Evolutionary conservation across 1,140 invertebrate species (phyloP).

Genomic region (Halictus rubicundus): DNA sequence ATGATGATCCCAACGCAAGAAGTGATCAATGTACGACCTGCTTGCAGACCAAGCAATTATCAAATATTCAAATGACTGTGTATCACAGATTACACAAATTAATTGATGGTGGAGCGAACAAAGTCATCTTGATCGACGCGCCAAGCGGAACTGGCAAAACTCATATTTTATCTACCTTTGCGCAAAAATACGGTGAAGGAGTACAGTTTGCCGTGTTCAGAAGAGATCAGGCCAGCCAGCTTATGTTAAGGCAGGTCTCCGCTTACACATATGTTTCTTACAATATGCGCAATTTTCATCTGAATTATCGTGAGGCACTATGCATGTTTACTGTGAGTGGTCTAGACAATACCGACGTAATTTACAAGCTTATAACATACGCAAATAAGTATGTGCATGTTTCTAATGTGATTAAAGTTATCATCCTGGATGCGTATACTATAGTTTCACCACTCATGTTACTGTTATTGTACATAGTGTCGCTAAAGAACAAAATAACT

Average conservation of each 20-base stretch:
- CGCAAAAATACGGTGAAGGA: fast-evolving
- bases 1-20: too few relatives aligned
- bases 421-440: slow-evolving; percentile 23
- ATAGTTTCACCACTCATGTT: slow-evolving; percentile 2
- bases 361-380: neutral
- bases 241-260: neutral
- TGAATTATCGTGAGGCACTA: fast-evolving
- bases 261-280: slow-evolving; percentile 11
- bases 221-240: slow-evolving; percentile 7
- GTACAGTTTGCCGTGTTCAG: neutral
- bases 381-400: neutral
- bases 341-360: fast-evolving
- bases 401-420: fast-evolving
- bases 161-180: neutral
- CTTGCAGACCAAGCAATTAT: neutral
- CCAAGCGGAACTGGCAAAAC: slow-evolving; percentile 24
- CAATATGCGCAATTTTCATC: neutral
- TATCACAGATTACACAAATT: fast-evolving
- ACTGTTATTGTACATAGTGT: slow-evolving; percentile 14
- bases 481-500: neutral
- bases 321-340: fast-evolving
- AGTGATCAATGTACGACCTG: too few relatives aligned
- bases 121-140: neutral
- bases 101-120: too few relatives aligned
- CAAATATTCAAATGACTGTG: neutral